phyloP scores from a whole-genome alignment of 1,140 invertebrate species.

The Thaumetopoea pityocampa region DNA sequence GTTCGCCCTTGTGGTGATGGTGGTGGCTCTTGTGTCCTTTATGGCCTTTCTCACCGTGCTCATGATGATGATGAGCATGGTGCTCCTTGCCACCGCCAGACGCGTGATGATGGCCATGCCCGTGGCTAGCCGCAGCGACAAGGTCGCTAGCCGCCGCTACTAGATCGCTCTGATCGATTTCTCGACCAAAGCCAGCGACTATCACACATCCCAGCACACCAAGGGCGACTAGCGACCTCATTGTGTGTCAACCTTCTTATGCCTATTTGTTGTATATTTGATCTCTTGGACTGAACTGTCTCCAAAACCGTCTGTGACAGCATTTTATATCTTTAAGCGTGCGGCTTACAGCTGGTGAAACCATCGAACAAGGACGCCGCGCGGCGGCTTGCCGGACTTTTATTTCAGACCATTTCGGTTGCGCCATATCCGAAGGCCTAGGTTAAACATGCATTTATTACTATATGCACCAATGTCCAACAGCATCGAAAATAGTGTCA shows the following conservation, averaged over 20 bases:
- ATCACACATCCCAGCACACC: conserved; percentile 46
- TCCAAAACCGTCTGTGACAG: conserved; percentile 34
- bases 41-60: conserved; percentile 76
- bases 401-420: conserved; percentile 40
- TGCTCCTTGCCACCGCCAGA: conserved; percentile 76
- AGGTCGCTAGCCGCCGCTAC: conserved; percentile 71
- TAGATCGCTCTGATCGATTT: conserved; percentile 45
- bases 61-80: conserved; percentile 74
- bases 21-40: conserved; percentile 78
- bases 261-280: conserved; percentile 48
- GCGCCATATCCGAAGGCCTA: conserved; percentile 39
- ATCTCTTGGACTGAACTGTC: conserved; percentile 51
- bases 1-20: conserved; percentile 80
- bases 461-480: too few relatives aligned
- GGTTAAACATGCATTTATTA: conserved; percentile 5
- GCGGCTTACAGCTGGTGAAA: conserved; percentile 65
- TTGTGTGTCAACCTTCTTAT: conserved; percentile 24
- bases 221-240: conserved; percentile 65
- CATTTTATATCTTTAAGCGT: conserved; percentile 68
- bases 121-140: conserved; percentile 63
- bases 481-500: too few relatives aligned
- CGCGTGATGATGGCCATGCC: conserved; percentile 67
- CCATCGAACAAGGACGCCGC: conserved; percentile 62
- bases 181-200: conserved; percentile 41
- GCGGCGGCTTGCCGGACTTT: conserved; percentile 42